Conservation (phyloP, 1,140 invertebrate genomes). For the Mya arenaria region DNA sequence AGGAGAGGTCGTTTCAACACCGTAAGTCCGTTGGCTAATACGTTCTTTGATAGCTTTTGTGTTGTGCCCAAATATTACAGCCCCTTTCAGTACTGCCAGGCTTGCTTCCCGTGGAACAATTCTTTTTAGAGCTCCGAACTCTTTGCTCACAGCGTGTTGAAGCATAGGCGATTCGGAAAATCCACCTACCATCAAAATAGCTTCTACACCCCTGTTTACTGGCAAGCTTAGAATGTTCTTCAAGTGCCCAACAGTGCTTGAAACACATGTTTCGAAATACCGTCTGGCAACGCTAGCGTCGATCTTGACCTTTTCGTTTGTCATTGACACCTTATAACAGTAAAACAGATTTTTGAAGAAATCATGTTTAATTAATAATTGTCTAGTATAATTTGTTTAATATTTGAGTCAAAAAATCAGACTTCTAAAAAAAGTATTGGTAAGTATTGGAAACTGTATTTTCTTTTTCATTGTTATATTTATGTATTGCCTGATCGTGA, state of each 20-base stretch:
- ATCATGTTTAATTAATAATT: too few species aligned
- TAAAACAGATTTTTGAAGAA: neutral
- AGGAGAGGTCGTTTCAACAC: neutral
- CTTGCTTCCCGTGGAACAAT: neutral
- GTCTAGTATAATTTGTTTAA: too few species aligned
- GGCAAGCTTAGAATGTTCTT: neutral
- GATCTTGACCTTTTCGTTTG: neutral
- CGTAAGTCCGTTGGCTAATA: constrained; percentile 31
- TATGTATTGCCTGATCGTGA: too few species aligned
- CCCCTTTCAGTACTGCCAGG: constrained; percentile 25
- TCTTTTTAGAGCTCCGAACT: neutral
- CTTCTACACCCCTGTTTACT: neutral
- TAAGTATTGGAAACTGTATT: too few species aligned
- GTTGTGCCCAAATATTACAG: constrained; percentile 27
- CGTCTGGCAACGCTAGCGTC: neutral
- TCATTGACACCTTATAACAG: neutral
- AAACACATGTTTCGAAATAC: neutral
- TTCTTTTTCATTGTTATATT: too few species aligned
- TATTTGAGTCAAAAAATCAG: too few species aligned
- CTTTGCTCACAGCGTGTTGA: constrained; percentile 2
- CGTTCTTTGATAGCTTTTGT: constrained; percentile 18
- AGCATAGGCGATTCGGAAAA: constrained; percentile 42
- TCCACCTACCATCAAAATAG: constrained; percentile 22
- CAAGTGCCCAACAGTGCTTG: neutral
- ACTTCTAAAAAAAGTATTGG: too few species aligned